Evolutionary conservation across 1,140 invertebrate genomes (phyloP).

Genomic region (Planococcus citri): DNA sequence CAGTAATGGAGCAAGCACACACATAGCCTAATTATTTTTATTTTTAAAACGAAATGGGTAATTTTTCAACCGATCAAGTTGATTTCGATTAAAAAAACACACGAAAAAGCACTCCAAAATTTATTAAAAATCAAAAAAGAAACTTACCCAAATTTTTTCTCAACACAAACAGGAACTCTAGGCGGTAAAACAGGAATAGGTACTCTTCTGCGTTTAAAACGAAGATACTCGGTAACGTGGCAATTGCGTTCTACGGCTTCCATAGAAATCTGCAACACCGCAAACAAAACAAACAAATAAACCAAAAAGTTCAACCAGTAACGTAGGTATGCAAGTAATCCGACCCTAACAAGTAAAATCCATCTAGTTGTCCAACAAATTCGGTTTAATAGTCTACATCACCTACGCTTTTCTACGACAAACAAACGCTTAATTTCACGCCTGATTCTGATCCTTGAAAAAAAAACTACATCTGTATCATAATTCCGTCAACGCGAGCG

Average conservation of each 20-base stretch:
- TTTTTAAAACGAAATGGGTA: no score
- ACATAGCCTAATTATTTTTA: no score
- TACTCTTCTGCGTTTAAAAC: background rate
- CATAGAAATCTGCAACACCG: slow-evolving; percentile 6
- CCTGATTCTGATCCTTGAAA: background rate
- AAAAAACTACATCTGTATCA: background rate
- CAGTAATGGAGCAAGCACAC: no score
- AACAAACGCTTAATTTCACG: background rate
- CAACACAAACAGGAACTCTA: background rate
- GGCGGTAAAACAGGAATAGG: slow-evolving; percentile 5
- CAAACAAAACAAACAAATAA: background rate
- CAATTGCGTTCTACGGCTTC: background rate
- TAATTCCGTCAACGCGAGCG: background rate
- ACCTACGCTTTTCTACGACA: background rate
- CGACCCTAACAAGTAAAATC: no score
- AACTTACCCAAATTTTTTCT: slow-evolving; percentile 8
- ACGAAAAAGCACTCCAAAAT: no score
- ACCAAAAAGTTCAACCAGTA: no score
- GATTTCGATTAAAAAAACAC: no score
- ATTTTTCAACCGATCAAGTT: no score
- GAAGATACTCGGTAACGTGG: background rate
- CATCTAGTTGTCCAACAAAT: background rate
- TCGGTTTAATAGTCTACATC: background rate
- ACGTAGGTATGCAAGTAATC: no score
- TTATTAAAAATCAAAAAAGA: no score